Base-by-base conservation (phyloP, 2,797 vertebrate species). In the Fundulus diaphanus region DNA sequence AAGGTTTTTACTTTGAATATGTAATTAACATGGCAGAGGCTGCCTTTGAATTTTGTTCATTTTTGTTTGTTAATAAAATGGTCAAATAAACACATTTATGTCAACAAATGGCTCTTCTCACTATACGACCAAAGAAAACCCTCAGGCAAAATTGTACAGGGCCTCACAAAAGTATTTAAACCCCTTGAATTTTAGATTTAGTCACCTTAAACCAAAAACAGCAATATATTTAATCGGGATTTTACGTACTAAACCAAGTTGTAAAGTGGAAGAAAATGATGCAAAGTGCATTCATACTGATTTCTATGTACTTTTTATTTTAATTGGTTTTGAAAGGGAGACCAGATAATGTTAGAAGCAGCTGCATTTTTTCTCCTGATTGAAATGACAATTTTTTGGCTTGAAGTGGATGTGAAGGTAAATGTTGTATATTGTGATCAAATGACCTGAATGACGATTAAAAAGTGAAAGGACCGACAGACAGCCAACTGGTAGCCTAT, bases 61-160 rank as follows among this genome's bases (percentile, higher is more conserved):
- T 61, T 65, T 65, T 35, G 59, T 65, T 65, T 59, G 77, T 88
- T 77, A 86, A 84, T 90, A 87, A 82, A 92, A 87, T 88, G 72
- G 82, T 91, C 79, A 85, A 93, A 93, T 94, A 92, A 94, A 94
- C 89, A 88, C 87, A 90, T 90, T 82, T 90, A 92, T 90, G 84
- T 91, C 18, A 71, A 48, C 61, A n/a, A 63, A 24, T 40, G 33
- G 1, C 35, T 65, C 61, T 35, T 37, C 35, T 65, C 22, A 40
- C 11, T 6, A 37, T 9, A n/a, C 0, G 1, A n/a, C 18, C 20
- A 65, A 65, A 40, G 11, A 18, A 61, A 61, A 37, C 4, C 59
- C 8, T 24, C 18, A 22, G 18, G 18, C 20, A 35, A 35, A 8
- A 49, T n/a, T 1, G 7, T 49, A 20, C 27, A 0, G 27, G 0